Percentiles rank a stretch among this genome's conserved stretches.
phyloP scores from a whole-genome alignment of 2,113 vertebrate species.

The Mormyrus iriodes region DNA sequence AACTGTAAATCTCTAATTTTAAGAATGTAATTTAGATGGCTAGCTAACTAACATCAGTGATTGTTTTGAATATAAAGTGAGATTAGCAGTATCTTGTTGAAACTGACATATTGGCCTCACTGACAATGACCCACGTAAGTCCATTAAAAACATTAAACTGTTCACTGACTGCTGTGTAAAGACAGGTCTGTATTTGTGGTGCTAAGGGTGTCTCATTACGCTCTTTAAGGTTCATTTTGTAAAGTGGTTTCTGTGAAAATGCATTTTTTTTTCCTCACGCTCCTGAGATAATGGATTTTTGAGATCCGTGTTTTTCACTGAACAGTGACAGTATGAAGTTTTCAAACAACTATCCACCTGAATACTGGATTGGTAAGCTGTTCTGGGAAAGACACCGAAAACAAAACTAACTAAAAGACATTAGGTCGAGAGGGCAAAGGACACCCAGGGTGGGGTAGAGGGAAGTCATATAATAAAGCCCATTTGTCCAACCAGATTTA shows the following conservation, averaged over 20 bases:
- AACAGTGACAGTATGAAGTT: neutral
- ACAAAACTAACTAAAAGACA: neutral
- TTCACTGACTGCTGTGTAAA: neutral
- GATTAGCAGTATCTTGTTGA: neutral
- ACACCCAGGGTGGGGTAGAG: neutral
- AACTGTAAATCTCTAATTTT: neutral
- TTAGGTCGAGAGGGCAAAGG: neutral
- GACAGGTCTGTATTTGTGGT: neutral
- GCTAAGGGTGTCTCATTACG: neutral
- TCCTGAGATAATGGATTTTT: neutral
- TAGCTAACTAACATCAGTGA: neutral
- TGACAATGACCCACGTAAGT: neutral
- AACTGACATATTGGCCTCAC: neutral
- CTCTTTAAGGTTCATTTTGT: neutral
- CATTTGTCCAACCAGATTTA: neutral
- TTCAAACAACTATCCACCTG: neutral
- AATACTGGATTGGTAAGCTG: neutral
- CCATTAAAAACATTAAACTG: neutral
- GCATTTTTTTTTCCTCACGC: no score
- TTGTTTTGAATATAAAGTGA: neutral
- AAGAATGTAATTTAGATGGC: neutral
- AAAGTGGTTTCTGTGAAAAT: neutral
- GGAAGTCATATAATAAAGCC: neutral
- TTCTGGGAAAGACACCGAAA: neutral
- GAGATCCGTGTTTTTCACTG: neutral